Evolutionary conservation across 2,113 vertebrate genomes (phyloP), one percentile per base, ranked within the genome.

Genomic region (Hiodon tergisus): DNA sequence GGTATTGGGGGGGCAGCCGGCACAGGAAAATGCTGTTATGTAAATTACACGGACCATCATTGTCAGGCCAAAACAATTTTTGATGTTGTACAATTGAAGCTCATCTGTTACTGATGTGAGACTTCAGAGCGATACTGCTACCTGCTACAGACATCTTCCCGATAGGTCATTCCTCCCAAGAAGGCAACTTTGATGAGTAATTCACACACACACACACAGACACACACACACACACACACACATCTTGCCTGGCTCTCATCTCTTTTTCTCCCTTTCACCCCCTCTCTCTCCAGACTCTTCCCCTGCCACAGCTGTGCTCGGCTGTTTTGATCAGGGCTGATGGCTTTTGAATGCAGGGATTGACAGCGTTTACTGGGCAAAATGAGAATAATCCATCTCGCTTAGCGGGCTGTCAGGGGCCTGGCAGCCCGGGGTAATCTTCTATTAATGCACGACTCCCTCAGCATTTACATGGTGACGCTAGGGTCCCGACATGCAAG

Each of bases 301-400:
- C 47, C 46, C 81, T 91, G 90, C 92, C 94, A 90, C 93, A 95
- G 93, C 93, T 94, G 92, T 90, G 88, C 87, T 85, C 86, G 89
- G 87, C 90, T 88, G 88, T 93, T 93, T 90, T 96, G 94, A 97
- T 94, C 93, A 94, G 90, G 92, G 93, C 92, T 95, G 97, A 97
- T 95, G 95, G 94, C 91, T 94, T 94, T 95, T 94, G 94, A 97
- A 94, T 92, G 93, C 93, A 91, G 93, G 94, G 98, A 97, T 95
- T 98, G 96, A 98, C 95, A 98, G 96, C 96, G 96, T 96, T 97
- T 98, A 97, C 93, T 90, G 95, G 93, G 92, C 93, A 93, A 96
- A 98, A 98, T 98, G 96, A 98, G 96, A 95, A 98, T 98, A 95
- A 98, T 98, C 96, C 96, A 98, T 98, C 96, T 98, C 98, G 94